Evolutionary conservation across 1,140 invertebrate genomes (phyloP).

Genomic region (Melipona quadrifasciata): DNA sequence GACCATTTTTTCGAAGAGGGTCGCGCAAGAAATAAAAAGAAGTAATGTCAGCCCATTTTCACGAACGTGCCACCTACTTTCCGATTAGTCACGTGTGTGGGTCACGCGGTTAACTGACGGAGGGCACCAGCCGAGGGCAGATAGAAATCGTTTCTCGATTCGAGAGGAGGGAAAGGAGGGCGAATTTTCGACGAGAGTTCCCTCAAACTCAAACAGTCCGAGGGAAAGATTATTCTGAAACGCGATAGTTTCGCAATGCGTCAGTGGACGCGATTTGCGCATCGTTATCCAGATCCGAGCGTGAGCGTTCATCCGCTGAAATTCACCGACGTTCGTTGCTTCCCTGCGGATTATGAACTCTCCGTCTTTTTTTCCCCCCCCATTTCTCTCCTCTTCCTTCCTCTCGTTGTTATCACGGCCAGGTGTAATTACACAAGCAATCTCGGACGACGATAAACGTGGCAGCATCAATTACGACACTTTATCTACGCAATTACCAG

Average conservation of each 20-base stretch:
- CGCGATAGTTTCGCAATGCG: not conserved
- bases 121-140: slow-evolving; percentile 12
- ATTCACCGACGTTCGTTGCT: not conserved
- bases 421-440: slow-evolving; percentile 43
- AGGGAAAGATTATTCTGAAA: too few relatives aligned
- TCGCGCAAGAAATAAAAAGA: not conserved
- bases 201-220: too few relatives aligned
- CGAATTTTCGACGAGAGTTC: slow-evolving; percentile 26
- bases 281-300: not conserved
- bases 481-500: slow-evolving; percentile 51
- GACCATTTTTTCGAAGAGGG: not conserved
- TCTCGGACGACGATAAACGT: slow-evolving; percentile 48
- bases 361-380: not conserved
- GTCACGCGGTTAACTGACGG: slow-evolving; percentile 15
- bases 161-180: not conserved
- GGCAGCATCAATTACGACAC: slow-evolving; percentile 46
- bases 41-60: slow-evolving; percentile 56
- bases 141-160: not conserved
- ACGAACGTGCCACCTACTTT: slow-evolving; percentile 45
- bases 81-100: slow-evolving; percentile 59
- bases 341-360: slow-evolving; percentile 27
- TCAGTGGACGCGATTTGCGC: not conserved
- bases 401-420: slow-evolving; percentile 35
- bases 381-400: not conserved
- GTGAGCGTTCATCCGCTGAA: not conserved